phyloP scores from a whole-genome alignment of 1,140 invertebrate genomes.

The Neelides sp. region DNA sequence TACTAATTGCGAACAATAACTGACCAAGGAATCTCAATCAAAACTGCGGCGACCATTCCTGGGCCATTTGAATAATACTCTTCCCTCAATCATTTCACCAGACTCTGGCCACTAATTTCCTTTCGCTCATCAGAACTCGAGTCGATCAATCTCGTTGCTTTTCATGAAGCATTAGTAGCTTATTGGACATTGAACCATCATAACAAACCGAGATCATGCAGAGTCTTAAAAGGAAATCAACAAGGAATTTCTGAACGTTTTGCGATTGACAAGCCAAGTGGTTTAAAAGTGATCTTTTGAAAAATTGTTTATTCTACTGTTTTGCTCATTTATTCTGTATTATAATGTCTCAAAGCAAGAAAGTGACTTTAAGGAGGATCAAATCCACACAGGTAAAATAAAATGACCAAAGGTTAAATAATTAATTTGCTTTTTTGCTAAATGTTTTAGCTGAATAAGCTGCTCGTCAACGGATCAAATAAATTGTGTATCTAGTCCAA shows the following conservation, averaged over 20 bases:
- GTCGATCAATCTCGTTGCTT: not conserved
- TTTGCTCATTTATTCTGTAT: not conserved
- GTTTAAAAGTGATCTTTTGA: not conserved
- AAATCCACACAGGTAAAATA: constrained; percentile 28
- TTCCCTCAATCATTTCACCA: too few species aligned
- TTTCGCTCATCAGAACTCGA: too few species aligned
- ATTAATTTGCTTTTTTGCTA: too few species aligned
- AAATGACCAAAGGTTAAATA: not conserved
- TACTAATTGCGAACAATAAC: too few species aligned
- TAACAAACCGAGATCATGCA: not conserved
- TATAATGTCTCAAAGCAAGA: constrained; percentile 27
- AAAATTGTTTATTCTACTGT: not conserved
- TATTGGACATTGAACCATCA: not conserved
- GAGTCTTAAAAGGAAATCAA: not conserved
- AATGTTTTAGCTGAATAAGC: too few species aligned
- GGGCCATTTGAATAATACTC: too few species aligned
- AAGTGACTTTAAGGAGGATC: constrained; percentile 28
- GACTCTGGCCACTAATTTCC: too few species aligned
- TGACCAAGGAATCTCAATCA: too few species aligned
- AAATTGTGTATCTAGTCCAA: too few species aligned
- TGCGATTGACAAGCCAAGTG: not conserved
- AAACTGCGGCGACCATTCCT: too few species aligned
- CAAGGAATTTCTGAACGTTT: not conserved
- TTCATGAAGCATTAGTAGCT: not conserved
- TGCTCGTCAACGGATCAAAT: too few species aligned